Base-by-base conservation (phyloP, 1,140 invertebrate species). In the Aphelinus atriplicis region DNA sequence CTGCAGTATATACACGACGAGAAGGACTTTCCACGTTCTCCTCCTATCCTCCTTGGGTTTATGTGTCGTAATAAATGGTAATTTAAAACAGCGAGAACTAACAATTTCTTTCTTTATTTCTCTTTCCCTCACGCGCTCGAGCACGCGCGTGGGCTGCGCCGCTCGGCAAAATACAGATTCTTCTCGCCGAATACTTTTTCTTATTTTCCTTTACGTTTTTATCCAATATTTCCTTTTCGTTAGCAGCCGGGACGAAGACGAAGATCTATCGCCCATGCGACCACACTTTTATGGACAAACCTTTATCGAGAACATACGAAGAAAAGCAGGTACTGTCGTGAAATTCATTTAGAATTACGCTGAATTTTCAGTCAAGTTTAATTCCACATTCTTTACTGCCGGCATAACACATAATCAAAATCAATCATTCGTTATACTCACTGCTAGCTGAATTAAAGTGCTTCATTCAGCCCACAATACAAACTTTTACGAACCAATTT, bases 81-180 rank as follows among this genome's bases (percentile, higher is more conserved):
- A 88, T 88, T 88, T 88, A 88, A 88, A 88, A 86, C 87, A 88
- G 87, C 83, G 86, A 88, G 85, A 88, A 88, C 85, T 87, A 87
- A 87, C 85, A 87, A 86, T 88, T 88, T 87, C 84, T 86, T 87
- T 84, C 85, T 88, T 87, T 85, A 84, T 87, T 87, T 86, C 84
- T 82, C 78, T 60, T 65, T 76, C 75, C 79, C 72, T 74, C 76
- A 73, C 74, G 71, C 79, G 76, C 80, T 73, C 26, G 26, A 26
- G 26, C 26, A 26, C 65, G 76, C 74, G 79, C 76, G 78, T 78
- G 71, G 71, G 56, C 55, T 56, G 51, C 51, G 51, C 4, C n/a
- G 26, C 26, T 3, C n/a, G 45, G n/a, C 9, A 9, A 4, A 48
- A 9, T 56, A 51, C 47, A 56, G 62, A 72, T 64, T 58, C 62